Evolutionary conservation across 2,888 invertebrate species (phyloP).

Genomic region (Chrysolina oricalcia): DNA sequence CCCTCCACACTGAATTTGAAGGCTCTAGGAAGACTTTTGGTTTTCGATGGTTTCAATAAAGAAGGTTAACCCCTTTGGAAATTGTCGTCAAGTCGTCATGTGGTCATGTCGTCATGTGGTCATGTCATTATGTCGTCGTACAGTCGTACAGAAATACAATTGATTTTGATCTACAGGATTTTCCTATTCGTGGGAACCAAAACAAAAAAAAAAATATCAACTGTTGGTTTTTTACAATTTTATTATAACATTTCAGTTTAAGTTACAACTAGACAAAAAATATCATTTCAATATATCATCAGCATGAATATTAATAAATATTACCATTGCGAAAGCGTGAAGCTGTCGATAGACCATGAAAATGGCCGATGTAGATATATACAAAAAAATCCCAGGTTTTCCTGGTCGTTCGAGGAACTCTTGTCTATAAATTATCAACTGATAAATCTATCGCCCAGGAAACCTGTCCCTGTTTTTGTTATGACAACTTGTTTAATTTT

Average conservation of each 20-base stretch:
- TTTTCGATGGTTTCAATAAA: no score
- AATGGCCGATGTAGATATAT: constrained; percentile 70
- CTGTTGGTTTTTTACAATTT: constrained; percentile 32
- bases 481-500: constrained; percentile 12
- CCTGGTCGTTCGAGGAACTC: constrained; percentile 69
- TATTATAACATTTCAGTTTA: constrained; percentile 41
- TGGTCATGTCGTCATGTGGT: no score
- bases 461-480: constrained; percentile 40
- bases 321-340: constrained; percentile 58
- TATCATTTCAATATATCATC: constrained; percentile 49
- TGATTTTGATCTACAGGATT: no score
- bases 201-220: neutral
- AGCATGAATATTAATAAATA: constrained; percentile 55
- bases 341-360: constrained; percentile 61
- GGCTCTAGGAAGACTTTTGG: no score
- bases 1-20: no score
- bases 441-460: constrained; percentile 33
- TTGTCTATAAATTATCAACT: constrained; percentile 48
- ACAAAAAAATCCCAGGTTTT: constrained; percentile 69
- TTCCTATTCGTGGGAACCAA: no score
- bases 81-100: no score
- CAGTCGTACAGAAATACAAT: no score
- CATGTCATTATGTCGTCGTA: no score
- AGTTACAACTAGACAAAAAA: constrained; percentile 61
- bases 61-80: no score